Evolutionary conservation across 2,888 invertebrate species (phyloP), one percentile per base, ranked within the genome.

Genomic region (Lithophane semibrunnea): DNA sequence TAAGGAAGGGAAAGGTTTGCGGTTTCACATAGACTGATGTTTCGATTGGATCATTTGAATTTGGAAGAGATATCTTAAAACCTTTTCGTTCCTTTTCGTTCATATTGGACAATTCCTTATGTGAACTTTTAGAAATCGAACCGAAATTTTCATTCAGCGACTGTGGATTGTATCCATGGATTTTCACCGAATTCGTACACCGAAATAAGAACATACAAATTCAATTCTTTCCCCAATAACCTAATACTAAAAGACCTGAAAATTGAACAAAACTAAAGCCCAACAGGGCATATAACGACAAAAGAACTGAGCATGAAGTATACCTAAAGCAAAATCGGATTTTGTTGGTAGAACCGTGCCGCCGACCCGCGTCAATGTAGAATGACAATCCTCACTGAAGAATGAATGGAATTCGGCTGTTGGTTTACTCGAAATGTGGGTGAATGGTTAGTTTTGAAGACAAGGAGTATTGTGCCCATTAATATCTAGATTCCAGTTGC

Each of bases 251-350:
- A 71, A 63, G 10, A 44, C 37, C 16, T 24, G 13, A 54, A 61
- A 83, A 82, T 18, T 42, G 12, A 49, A 64, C 52, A 61, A 61
- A 85, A 78, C 68, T 72, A 74, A 80, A 65, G 21, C 49, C 82
- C 24, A 63, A 66, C 21, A 65, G 61, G 56, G 69, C 58, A 67
- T 83, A 71, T 60, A 74, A 84, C 82, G 83, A 88, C 82, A 79
- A 85, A 85, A 82, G 86, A 89, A 88, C 77, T 77, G 84, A 83
- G 69, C 86, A 86, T 88, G 84, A 89, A 89, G 88, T 79, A 58
- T 52, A 64, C 21, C 74, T 69, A 90, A 89, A 90, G 89, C 88
- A 87, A 89, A 91, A 90, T 90, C 88, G 80, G 89, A 91, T 92
- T 91, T 88, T 73, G 86, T 88, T 79, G 76, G 84, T 76, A 76